Conservation (phyloP, 2,797 vertebrate genomes). For the Alosa sapidissima region DNA sequence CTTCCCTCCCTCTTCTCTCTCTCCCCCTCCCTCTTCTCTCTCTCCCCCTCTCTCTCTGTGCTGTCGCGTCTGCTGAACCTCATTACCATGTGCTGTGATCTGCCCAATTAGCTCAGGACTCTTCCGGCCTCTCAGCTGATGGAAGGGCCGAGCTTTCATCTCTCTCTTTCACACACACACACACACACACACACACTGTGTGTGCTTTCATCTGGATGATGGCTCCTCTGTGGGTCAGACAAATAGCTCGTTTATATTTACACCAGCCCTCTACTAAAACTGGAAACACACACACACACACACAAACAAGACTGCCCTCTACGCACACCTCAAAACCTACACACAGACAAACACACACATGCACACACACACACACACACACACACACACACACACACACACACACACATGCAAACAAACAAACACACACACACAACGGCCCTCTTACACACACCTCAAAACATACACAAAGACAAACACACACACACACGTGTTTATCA, state of each 20-base stretch:
- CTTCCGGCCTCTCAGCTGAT: neutral
- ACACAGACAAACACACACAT: neutral
- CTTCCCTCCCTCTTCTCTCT: neutral
- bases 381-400: neutral
- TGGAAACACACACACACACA: neutral
- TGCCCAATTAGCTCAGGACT: neutral
- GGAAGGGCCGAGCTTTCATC: neutral
- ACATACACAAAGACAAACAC: constrained; percentile 25
- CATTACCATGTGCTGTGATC: neutral
- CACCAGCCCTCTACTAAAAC: neutral
- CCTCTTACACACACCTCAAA: neutral
- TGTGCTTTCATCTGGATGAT: neutral
- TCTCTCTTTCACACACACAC: neutral
- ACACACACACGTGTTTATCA: neutral
- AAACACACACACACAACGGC: neutral
- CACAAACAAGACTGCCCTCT: neutral
- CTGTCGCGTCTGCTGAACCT: neutral
- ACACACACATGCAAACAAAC: neutral
- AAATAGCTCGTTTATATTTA: constrained; percentile 2
- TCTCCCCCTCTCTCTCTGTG: neutral
- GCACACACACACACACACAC: constrained; percentile 25
- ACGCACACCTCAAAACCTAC: neutral
- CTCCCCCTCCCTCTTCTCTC: neutral
- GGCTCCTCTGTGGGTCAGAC: neutral
- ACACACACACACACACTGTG: constrained; percentile 1